Evolutionary conservation across 2,888 invertebrate species (phyloP), one percentile per base, ranked within the genome.

Genomic region (Drosophila anomelani): DNA sequence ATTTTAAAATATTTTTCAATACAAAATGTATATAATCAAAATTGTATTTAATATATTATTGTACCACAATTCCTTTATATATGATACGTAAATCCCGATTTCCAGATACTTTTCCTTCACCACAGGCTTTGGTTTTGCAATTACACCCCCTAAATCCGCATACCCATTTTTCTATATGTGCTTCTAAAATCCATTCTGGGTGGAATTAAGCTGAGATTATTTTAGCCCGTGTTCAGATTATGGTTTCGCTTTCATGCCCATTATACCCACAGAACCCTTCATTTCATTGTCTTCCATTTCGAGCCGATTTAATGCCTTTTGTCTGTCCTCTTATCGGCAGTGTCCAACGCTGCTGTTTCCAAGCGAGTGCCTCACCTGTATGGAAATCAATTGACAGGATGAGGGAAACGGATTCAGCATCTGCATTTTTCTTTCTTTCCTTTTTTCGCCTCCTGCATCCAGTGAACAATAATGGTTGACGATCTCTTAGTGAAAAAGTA

Each of bases 321-420:
- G 87, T 81, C 69, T 62, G 63, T 32, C 13, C 46, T 55, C 75
- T 87, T 82, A 82, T 87, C 85, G 53, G 64, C 61, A 55, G 63
- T 67, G 73, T 77, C 77, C 85, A 85, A 53, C 57, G 80, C 49
- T 73, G 57, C 49, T 75, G 57, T 73, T 82, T 82, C 82, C 82
- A 87, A 54, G 46, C 66, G 77, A 85, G 61, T 81, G 88, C 75
- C 38, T 51, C 51, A 58, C 54, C 77, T 82, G 82, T 75, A 77
- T 85, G 82, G 55, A 64, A 70, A 81, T 85, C 77, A 87, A 78
- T 70, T 78, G 60, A 54, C 53, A 68, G 85, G 82, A 80, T 49
- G 56, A 46, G 26, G 59, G 20, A 58, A 60, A 41, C 39, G 60
- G 41, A 43, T 34, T 61, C 41, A 43, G 32, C 29, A 67, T 62